Evolutionary conservation across 1,140 invertebrate species (phyloP).

Genomic region (Drosophila malerkotliana): DNA sequence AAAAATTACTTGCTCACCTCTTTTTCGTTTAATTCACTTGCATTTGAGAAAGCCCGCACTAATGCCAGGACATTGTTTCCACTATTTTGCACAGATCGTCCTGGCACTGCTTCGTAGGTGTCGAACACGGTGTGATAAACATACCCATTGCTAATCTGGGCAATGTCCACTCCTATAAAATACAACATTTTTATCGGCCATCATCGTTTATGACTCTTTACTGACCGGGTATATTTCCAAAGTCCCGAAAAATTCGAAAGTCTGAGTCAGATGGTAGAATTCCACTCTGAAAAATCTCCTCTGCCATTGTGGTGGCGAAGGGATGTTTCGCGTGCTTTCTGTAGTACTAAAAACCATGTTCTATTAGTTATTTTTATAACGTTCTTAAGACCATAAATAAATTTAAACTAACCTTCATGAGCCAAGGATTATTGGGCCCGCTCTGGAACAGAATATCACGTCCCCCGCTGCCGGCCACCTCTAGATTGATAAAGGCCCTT

Average conservation of each 20-base stretch:
- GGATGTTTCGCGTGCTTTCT: slow-evolving; percentile 91
- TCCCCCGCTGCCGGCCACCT: slow-evolving; percentile 94
- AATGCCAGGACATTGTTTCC: slow-evolving; percentile 91
- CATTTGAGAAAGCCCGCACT: slow-evolving; percentile 86
- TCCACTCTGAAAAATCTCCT: slow-evolving; percentile 94
- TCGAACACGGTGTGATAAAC: slow-evolving; percentile 96
- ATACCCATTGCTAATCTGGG: slow-evolving; percentile 95
- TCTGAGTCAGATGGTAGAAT: slow-evolving; percentile 95
- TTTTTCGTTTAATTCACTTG: slow-evolving; percentile 85
- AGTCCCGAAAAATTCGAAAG: slow-evolving; percentile 94
- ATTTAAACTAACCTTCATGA: slow-evolving; percentile 88
- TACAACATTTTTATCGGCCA: slow-evolving; percentile 1
- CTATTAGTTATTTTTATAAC: slow-evolving; percentile 2
- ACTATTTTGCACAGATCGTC: slow-evolving; percentile 91
- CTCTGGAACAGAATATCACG: slow-evolving; percentile 97
- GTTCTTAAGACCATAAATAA: slow-evolving; percentile 29
- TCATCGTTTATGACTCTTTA: neutral
- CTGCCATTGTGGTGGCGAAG: slow-evolving; percentile 91
- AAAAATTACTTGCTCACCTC: slow-evolving; percentile 67
- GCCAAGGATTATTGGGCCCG: slow-evolving; percentile 95
- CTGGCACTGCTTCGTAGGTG: slow-evolving; percentile 89
- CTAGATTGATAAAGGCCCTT: slow-evolving; percentile 60
- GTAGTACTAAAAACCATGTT: slow-evolving; percentile 87
- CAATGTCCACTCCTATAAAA: slow-evolving; percentile 90
- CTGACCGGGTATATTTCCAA: slow-evolving; percentile 88